A percentile compares a stretch with the other conserved stretches of the same genome.
phyloP scores from a whole-genome alignment of 1,140 invertebrate genomes.

The Drosophila ananassae region DNA sequence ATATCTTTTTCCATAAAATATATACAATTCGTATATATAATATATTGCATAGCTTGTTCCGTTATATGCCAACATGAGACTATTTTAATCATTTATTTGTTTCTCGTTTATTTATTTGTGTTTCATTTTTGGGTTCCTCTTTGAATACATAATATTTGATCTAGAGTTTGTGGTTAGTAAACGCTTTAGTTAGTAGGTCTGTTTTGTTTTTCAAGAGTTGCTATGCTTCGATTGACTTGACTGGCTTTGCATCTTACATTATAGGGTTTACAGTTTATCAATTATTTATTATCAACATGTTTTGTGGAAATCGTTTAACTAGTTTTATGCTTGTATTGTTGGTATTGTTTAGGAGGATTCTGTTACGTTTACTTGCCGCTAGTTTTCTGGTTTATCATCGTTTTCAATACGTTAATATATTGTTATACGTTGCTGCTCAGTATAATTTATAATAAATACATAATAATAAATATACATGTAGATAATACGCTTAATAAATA shows the following conservation, averaged over 20 bases:
- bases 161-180: constrained; percentile 69
- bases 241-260: constrained; percentile 70
- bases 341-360: constrained; percentile 73
- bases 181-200: constrained; percentile 65
- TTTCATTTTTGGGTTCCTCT: constrained; percentile 24
- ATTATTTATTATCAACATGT: constrained; percentile 79
- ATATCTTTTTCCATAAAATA: constrained; percentile 30
- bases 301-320: constrained; percentile 69
- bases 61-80: constrained; percentile 65
- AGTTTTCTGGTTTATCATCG: constrained; percentile 49
- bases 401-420: constrained; percentile 46
- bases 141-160: constrained; percentile 47
- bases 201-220: constrained; percentile 27
- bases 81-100: constrained; percentile 44
- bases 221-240: constrained; percentile 79
- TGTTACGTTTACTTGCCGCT: constrained; percentile 60
- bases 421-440: constrained; percentile 64
- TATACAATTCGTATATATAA: constrained; percentile 44
- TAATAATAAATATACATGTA: constrained; percentile 83
- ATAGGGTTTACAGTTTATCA: constrained; percentile 1
- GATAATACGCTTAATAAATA: constrained; percentile 82
- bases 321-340: constrained; percentile 62
- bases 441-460: constrained; percentile 82
- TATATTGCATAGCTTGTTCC: constrained; percentile 26
- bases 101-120: constrained; percentile 28